phyloP scores from a whole-genome alignment of 2,113 vertebrate species.

The Recurvirostra avosetta region DNA sequence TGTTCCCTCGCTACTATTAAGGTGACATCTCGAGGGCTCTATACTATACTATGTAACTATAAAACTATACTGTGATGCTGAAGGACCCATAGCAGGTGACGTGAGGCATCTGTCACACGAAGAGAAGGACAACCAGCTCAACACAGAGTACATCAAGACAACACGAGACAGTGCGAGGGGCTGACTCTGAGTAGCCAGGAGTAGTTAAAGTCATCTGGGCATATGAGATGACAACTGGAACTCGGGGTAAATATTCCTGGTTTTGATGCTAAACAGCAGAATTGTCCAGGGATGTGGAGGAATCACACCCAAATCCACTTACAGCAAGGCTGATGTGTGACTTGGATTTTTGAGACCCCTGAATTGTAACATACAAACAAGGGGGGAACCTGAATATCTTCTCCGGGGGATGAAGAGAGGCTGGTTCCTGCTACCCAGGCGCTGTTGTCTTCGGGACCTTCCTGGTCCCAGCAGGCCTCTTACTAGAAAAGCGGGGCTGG shows the following conservation, averaged over 20 bases:
- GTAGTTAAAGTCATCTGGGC: neutral
- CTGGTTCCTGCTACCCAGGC: neutral
- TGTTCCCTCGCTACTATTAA: rapidly evolving
- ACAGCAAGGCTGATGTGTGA: neutral
- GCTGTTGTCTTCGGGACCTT: neutral
- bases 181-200: neutral
- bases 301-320: neutral
- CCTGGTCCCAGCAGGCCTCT: neutral
- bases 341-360: neutral
- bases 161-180: rapidly evolving
- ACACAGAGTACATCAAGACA: neutral
- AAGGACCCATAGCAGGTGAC: neutral
- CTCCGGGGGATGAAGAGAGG: neutral
- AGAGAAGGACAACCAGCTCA: neutral
- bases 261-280: neutral
- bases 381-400: neutral
- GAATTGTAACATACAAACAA: neutral
- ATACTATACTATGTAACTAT: no score
- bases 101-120: neutral
- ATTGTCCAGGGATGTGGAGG: neutral
- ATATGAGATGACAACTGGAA: neutral
- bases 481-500: no score
- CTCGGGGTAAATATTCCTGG: neutral
- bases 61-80: neutral
- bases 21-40: neutral